Percentiles rank a stretch among this genome's conserved stretches.
These are phyloP conservation scores for Hemithea aestivaria DNA, from an alignment of 2,888 invertebrate genomes.

Conservation along the genomic window DNA sequence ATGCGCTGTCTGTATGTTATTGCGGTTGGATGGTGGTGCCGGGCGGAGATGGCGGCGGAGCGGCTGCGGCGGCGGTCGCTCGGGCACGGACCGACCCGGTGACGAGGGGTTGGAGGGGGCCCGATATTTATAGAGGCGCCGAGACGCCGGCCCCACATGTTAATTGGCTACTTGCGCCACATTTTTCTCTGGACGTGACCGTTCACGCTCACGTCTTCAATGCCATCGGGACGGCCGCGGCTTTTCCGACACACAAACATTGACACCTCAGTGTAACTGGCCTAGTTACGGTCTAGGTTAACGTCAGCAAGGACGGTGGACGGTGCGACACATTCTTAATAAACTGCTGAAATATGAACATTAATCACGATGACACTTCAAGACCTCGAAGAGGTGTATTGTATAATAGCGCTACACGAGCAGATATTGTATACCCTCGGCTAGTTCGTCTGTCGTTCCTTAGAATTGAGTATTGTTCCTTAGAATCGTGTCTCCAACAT, in stretches of 20 bases:
- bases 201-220: constrained; percentile 61
- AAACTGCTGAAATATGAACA: constrained; percentile 42
- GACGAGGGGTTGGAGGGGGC: constrained; percentile 37
- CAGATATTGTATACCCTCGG: too few relatives aligned
- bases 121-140: constrained; percentile 72
- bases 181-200: constrained; percentile 70
- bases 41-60: constrained; percentile 48
- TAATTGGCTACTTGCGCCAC: constrained; percentile 73
- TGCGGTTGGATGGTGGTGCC: constrained; percentile 43
- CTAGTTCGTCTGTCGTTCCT: too few relatives aligned
- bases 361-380: constrained; percentile 36
- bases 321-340: constrained; percentile 24
- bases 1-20: constrained; percentile 38
- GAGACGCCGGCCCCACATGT: constrained; percentile 71
- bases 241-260: constrained; percentile 67
- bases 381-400: constrained; percentile 27
- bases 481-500: constrained; percentile 2
- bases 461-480: constrained; percentile 3
- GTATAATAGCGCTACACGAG: too few relatives aligned
- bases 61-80: constrained; percentile 43
- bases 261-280: constrained; percentile 71
- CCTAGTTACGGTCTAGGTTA: constrained; percentile 52
- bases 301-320: constrained; percentile 46
- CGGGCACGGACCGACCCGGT: constrained; percentile 32
- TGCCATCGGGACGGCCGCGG: constrained; percentile 56